A percentile compares a stretch with the other conserved stretches of the same genome.
Evolutionary conservation across 2,888 invertebrate genomes (phyloP).

Genomic region (Halictus ligatus): DNA sequence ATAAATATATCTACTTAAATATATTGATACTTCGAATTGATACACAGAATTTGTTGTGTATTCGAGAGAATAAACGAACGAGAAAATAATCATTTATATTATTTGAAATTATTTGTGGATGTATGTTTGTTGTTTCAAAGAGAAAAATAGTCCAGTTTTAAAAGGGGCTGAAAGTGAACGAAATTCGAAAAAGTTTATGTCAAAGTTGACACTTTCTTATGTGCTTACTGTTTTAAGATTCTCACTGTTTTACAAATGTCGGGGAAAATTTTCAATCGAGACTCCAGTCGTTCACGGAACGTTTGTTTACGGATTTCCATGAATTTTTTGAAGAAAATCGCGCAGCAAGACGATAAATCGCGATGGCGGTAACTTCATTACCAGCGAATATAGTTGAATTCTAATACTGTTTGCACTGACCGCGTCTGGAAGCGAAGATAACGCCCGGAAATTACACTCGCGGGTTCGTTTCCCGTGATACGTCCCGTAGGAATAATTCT

Average conservation of each 20-base stretch:
- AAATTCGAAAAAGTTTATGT: neutral
- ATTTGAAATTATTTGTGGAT: too few relatives aligned
- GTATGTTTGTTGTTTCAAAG: neutral
- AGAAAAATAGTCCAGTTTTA: neutral
- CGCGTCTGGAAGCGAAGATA: slow-evolving; percentile 35
- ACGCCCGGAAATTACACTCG: slow-evolving; percentile 47
- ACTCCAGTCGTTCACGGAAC: neutral
- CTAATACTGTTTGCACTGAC: slow-evolving; percentile 36
- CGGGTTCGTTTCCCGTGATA: slow-evolving; percentile 45
- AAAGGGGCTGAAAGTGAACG: neutral
- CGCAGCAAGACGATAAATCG: neutral
- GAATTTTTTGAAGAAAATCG: neutral
- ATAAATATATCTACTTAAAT: too few relatives aligned
- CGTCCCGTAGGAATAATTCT: slow-evolving; percentile 49
- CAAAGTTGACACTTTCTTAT: too few relatives aligned
- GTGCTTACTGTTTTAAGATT: too few relatives aligned
- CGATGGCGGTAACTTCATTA: slow-evolving; percentile 16
- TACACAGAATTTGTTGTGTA: too few relatives aligned
- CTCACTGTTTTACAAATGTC: neutral
- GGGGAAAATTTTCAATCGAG: neutral
- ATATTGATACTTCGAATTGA: too few relatives aligned
- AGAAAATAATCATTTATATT: too few relatives aligned
- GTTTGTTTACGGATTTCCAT: neutral
- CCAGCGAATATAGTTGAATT: slow-evolving; percentile 38
- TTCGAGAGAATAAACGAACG: too few relatives aligned